Base-by-base conservation (phyloP, 2,888 invertebrate species). In the Liodrosophila aerea region DNA sequence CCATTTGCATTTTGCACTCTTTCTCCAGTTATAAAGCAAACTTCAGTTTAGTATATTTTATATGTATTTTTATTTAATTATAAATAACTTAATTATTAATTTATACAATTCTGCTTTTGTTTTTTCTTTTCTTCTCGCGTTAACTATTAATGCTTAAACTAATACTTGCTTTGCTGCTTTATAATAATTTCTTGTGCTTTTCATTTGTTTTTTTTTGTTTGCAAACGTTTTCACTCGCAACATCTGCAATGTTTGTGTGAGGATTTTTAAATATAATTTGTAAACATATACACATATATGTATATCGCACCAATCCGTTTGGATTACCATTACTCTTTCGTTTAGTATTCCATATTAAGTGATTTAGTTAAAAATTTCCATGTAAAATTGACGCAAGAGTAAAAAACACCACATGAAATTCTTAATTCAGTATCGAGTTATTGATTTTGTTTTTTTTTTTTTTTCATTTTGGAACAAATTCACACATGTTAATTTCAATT, bases 1-100 rank as follows among this genome's bases (percentile, higher is more conserved):
- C 5, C 22, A 22, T 22, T 22, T 22, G 22, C 22, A 22, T 22
- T 22, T 5, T 5, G 22, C 2, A 22, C 22, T 22, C 5, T 5
- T 22, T 22, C 5, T 22, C 22, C 1, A 13, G 9, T 8, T 37
- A 9, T 7, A 7, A 34, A 11, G 16, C 9, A 52, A 36, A 36
- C 15, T 43, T 15, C 49, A 11, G n/a, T 63, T 64, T 64, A 64
- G 66, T 73, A 80, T 82, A 68, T 78, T 78, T 76, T 76, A 54
- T 83, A 80, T 88, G 63, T 75, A 78, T 49, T 80, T 88, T 87
- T 85, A 86, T 89, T 88, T 87, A 88, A 87, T 89, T 89, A 89
- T 89, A 89, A 89, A 89, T 89, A 89, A 89, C 89, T 89, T 89
- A 87, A 84, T 75, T 87, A 87, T 64, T 85, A 83, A 87, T 87